Evolutionary conservation across 2,888 invertebrate genomes (phyloP).

Genomic region (Limnephilus lunatus): DNA sequence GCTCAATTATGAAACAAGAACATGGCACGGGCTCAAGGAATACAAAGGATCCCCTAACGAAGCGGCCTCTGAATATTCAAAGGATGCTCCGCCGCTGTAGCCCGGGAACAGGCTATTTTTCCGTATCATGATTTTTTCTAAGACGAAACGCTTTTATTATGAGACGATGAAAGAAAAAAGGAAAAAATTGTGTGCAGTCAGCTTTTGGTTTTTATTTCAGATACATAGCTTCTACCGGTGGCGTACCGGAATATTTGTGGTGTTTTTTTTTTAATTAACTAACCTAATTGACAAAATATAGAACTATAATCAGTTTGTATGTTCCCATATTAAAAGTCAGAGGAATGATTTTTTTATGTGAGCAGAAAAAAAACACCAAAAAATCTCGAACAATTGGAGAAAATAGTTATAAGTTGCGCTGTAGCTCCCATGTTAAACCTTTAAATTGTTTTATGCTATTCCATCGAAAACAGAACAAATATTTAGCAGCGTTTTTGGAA

Average conservation of each 20-base stretch:
- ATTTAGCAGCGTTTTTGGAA: too few relatives aligned
- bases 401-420: too few relatives aligned
- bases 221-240: not conserved
- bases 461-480: too few relatives aligned
- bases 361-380: too few relatives aligned
- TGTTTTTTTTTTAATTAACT: too few relatives aligned
- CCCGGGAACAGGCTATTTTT: not conserved
- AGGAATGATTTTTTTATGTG: too few relatives aligned
- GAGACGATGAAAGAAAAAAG: not conserved
- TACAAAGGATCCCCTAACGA: conserved; percentile 46
- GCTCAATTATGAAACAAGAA: conserved; percentile 18
- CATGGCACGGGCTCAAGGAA: conserved; percentile 4
- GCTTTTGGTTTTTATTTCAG: not conserved
- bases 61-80: conserved; percentile 46
- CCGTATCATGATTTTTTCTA: conserved; percentile 8
- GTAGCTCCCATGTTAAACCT: too few relatives aligned
- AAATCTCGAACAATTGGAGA: too few relatives aligned
- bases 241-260: not conserved
- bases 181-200: not conserved
- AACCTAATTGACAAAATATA: too few relatives aligned
- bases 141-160: not conserved
- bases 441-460: too few relatives aligned
- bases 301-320: too few relatives aligned
- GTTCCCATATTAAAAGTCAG: too few relatives aligned
- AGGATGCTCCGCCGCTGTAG: not conserved